Evolutionary conservation across 2,797 vertebrate species (phyloP).

Genomic region (Clarias pachynema): DNA sequence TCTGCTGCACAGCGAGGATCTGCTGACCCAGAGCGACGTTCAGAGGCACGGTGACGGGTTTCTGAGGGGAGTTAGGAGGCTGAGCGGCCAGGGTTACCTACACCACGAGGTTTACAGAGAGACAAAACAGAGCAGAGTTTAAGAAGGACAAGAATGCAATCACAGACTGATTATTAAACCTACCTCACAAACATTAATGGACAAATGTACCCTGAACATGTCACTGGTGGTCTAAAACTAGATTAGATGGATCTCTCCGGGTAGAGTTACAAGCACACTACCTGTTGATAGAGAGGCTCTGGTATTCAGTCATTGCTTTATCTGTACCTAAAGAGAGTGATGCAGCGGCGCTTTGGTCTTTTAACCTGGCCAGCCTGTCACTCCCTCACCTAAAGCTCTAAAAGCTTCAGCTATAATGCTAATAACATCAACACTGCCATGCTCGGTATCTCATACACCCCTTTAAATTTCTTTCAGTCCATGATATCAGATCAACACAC

Average conservation of each 20-base stretch:
- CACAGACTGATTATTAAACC: background rate
- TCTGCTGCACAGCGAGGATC: slow-evolving; percentile 86
- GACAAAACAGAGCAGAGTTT: background rate
- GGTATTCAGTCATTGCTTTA: background rate
- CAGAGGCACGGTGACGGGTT: slow-evolving; percentile 83
- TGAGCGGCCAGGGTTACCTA: slow-evolving; percentile 85
- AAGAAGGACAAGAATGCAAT: too few relatives aligned
- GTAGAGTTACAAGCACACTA: background rate
- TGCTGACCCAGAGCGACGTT: slow-evolving; percentile 88
- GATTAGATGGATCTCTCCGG: background rate
- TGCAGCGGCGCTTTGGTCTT: background rate
- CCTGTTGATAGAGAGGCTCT: background rate
- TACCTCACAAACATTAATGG: background rate
- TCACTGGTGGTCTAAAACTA: background rate
- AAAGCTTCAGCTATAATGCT: background rate
- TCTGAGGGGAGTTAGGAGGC: slow-evolving; percentile 83
- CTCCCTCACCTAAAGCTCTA: background rate
- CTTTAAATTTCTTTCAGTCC: background rate
- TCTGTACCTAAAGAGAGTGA: background rate
- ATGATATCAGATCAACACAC: background rate
- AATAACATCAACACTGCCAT: background rate
- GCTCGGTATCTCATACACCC: background rate
- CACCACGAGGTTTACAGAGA: background rate
- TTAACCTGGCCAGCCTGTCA: background rate
- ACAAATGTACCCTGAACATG: slow-evolving; percentile 5